Evolutionary conservation across 2,888 invertebrate species (phyloP).

Genomic region (Ormyrus nitidulus): DNA sequence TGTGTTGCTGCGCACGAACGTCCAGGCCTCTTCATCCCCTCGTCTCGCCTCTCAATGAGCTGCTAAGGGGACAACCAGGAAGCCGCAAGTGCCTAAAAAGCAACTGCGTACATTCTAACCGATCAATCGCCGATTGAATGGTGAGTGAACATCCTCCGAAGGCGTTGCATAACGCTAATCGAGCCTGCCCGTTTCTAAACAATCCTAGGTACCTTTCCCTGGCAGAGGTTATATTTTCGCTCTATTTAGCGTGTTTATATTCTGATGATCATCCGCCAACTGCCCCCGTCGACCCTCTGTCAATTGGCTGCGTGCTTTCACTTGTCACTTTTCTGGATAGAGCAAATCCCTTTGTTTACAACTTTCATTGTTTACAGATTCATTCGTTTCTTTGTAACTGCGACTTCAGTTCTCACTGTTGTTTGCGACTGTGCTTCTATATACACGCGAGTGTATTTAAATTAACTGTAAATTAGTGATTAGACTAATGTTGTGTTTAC

Average conservation of each 20-base stretch:
- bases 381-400: neutral
- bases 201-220: neutral
- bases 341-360: slow-evolving; percentile 27
- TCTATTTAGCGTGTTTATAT: slow-evolving; percentile 40
- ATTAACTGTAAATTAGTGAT: too few relatives aligned
- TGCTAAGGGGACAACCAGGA: slow-evolving; percentile 44
- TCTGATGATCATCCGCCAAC: slow-evolving; percentile 8
- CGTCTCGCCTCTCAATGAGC: slow-evolving; percentile 46
- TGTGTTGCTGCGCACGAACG: too few relatives aligned
- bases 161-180: slow-evolving; percentile 46
- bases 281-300: slow-evolving; percentile 20
- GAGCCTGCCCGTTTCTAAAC: neutral
- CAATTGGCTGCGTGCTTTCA: neutral
- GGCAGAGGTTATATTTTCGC: slow-evolving; percentile 47
- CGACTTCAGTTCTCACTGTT: too few relatives aligned
- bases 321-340: slow-evolving; percentile 2
- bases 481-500: too few relatives aligned
- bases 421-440: too few relatives aligned
- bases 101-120: slow-evolving; percentile 56
- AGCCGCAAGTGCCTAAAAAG: slow-evolving; percentile 56
- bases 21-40: neutral
- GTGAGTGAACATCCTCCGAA: slow-evolving; percentile 31
- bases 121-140: slow-evolving; percentile 48
- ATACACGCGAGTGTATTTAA: too few relatives aligned
- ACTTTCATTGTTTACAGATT: slow-evolving; percentile 30